Evolutionary conservation across 2,113 vertebrate species (phyloP).

Genomic region (Elephantulus edwardii): DNA sequence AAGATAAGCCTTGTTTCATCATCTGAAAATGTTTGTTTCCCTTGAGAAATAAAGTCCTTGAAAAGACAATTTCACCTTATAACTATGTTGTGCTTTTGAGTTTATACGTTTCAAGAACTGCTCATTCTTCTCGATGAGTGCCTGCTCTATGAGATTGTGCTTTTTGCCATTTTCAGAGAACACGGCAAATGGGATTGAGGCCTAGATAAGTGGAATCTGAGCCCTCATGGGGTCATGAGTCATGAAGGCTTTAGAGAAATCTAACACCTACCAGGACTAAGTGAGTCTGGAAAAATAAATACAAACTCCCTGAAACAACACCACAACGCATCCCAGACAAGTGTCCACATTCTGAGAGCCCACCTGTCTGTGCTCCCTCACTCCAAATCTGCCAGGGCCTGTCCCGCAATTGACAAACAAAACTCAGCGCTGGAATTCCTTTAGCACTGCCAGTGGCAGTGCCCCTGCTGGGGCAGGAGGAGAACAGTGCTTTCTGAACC

Average conservation of each 20-base stretch:
- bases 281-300: slow-evolving; percentile 48
- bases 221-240: slow-evolving; percentile 12
- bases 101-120: background rate
- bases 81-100: background rate
- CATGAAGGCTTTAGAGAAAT: slow-evolving; percentile 54
- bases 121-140: background rate
- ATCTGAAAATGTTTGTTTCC: slow-evolving; percentile 11
- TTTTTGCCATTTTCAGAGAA: slow-evolving; percentile 28
- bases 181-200: background rate
- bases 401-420: background rate
- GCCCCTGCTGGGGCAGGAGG: background rate
- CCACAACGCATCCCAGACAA: background rate
- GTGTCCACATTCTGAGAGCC: background rate
- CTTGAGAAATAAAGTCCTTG: background rate
- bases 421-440: background rate
- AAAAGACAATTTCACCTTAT: background rate
- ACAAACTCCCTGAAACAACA: background rate
- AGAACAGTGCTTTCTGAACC: slow-evolving; percentile 29
- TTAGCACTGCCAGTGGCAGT: background rate
- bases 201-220: background rate
- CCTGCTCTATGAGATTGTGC: background rate
- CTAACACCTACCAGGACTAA: slow-evolving; percentile 4
- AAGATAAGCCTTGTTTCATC: background rate
- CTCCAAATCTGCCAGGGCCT: background rate
- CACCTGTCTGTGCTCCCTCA: slow-evolving; percentile 16